These are phyloP conservation scores for Steatocranus sp. DNA, from an alignment of 2,797 vertebrate species.

Conservation along the genomic window DNA sequence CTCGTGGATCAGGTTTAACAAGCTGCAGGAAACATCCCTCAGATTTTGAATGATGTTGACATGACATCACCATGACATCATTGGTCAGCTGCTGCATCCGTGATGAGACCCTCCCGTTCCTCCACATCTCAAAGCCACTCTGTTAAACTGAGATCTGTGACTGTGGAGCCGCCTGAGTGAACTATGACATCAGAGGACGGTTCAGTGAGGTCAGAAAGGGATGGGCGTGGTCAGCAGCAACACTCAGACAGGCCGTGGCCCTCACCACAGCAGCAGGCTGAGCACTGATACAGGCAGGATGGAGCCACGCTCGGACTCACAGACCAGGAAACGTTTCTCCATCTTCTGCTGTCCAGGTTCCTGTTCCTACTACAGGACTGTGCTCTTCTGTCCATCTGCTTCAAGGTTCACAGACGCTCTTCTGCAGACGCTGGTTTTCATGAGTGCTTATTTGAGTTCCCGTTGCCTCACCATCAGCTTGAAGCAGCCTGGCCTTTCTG, in stretches of 20 bases:
- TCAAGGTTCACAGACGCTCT: not conserved
- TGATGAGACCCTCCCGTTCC: not conserved
- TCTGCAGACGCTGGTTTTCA: not conserved
- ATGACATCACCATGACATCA: not conserved
- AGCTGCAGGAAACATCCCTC: not conserved
- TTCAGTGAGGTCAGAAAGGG: not conserved
- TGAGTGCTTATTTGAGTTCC: not conserved
- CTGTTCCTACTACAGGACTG: not conserved
- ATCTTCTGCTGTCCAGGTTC: not conserved
- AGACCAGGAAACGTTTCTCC: not conserved
- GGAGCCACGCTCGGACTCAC: not conserved
- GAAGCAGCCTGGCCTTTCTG: not conserved
- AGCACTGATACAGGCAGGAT: not conserved
- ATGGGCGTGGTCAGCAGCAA: not conserved
- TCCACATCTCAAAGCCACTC: not conserved
- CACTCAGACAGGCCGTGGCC: rapidly evolving
- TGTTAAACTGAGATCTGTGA: not conserved
- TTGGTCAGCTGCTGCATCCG: not conserved
- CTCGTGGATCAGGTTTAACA: not conserved
- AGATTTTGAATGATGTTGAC: not conserved
- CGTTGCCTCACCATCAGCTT: not conserved
- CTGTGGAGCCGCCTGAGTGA: not conserved
- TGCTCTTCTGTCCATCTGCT: not conserved
- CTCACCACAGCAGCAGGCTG: not conserved
- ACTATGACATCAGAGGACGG: not conserved